Percentiles rank a stretch among this genome's conserved stretches.
Evolutionary conservation across 1,140 invertebrate genomes (phyloP).

Genomic region (Venustaconcha ellipsiformis): DNA sequence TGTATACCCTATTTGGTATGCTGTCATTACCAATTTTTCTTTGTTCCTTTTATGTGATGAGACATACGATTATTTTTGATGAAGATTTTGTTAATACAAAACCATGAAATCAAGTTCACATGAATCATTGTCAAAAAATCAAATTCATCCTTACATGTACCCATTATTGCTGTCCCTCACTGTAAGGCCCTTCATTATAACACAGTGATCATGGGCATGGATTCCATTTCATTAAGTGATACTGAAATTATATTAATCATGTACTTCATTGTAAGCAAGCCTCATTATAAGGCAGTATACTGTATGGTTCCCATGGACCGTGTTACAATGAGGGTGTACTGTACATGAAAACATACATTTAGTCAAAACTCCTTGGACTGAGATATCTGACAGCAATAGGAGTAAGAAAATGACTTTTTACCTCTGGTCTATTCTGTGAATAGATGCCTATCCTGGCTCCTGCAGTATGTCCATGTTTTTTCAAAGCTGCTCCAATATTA

Average conservation of each 20-base stretch:
- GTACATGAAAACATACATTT: background rate
- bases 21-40: too few relatives aligned
- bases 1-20: too few relatives aligned
- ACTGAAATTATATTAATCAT: background rate
- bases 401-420: constrained; percentile 38
- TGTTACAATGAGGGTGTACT: background rate
- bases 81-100: too few relatives aligned
- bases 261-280: background rate
- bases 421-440: constrained; percentile 92
- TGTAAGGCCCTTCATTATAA: too few relatives aligned
- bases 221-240: background rate
- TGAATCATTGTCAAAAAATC: too few relatives aligned
- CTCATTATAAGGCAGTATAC: background rate
- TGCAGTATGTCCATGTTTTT: constrained; percentile 79
- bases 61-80: too few relatives aligned
- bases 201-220: too few relatives aligned
- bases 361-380: background rate
- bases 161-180: too few relatives aligned
- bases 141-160: too few relatives aligned
- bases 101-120: too few relatives aligned
- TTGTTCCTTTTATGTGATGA: too few relatives aligned
- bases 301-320: background rate
- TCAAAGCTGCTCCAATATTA: constrained; percentile 91
- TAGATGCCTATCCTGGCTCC: constrained; percentile 91
- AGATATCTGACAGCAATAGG: constrained; percentile 4